Evolutionary conservation across 2,113 vertebrate genomes (phyloP).

Genomic region (Bujurquina vittata): DNA sequence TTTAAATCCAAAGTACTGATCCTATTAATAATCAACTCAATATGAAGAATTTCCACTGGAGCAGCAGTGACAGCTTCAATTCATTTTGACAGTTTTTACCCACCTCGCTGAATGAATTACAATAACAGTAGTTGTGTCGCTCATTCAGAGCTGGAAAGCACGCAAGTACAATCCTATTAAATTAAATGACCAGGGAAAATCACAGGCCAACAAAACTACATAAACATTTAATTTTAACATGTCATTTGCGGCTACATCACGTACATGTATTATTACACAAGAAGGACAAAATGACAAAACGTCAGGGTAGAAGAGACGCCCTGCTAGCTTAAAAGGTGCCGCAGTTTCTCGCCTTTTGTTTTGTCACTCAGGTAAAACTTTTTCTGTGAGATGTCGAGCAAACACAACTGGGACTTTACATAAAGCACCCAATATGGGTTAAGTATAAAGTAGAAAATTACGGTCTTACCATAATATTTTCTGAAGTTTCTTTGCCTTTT

Average conservation of each 20-base stretch:
- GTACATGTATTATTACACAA: background rate
- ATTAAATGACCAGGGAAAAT: background rate
- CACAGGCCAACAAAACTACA: background rate
- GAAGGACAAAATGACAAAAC: background rate
- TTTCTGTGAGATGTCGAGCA: background rate
- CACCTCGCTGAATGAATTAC: constrained; percentile 28
- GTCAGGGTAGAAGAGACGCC: background rate
- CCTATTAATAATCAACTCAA: background rate
- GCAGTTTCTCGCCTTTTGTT: constrained; percentile 7
- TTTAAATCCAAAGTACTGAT: background rate
- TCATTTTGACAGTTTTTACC: background rate
- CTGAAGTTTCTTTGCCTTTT: background rate
- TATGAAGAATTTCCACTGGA: background rate
- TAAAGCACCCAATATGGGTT: background rate
- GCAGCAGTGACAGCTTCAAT: background rate
- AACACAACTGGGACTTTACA: background rate
- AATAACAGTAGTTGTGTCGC: background rate
- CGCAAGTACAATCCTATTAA: background rate
- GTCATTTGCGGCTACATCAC: background rate
- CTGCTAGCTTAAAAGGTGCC: background rate
- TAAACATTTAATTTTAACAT: background rate
- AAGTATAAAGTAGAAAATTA: background rate
- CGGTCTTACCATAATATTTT: constrained; percentile 34
- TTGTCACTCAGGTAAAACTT: constrained; percentile 37
- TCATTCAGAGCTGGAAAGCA: constrained; percentile 45